A percentile compares a stretch with the other conserved stretches of the same genome.
Evolutionary conservation across 2,797 vertebrate genomes (phyloP).

Genomic region (Vespertilio murinus): DNA sequence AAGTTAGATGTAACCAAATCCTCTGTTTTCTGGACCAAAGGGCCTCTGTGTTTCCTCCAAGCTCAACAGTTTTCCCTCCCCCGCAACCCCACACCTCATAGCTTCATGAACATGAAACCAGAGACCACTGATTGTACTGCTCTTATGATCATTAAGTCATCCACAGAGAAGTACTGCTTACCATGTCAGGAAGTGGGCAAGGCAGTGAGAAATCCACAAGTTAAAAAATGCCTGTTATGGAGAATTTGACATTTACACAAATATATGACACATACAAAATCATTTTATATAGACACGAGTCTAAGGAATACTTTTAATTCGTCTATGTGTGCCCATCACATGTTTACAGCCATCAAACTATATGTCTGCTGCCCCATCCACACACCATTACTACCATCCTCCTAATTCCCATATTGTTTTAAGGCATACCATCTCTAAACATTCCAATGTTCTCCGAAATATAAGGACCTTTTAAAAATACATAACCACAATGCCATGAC

Average conservation of each 20-base stretch:
- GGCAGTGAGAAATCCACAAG: not conserved
- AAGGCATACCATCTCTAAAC: not conserved
- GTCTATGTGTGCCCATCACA: not conserved
- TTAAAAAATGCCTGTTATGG: not conserved
- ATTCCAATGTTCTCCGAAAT: not conserved
- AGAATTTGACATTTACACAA: not conserved
- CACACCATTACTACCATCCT: not conserved
- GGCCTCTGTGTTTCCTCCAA: not conserved
- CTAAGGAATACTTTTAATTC: not conserved
- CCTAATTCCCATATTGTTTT: not conserved
- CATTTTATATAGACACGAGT: not conserved
- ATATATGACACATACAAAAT: not conserved
- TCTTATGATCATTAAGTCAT: not conserved
- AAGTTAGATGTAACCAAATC: not conserved
- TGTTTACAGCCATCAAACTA: not conserved
- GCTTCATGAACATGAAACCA: not conserved
- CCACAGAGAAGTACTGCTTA: not conserved
- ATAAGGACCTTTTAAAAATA: not conserved
- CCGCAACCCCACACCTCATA: rapidly evolving
- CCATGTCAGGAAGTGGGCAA: not conserved
- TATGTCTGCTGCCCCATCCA: not conserved
- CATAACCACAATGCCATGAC: not conserved
- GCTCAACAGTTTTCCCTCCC: not conserved
- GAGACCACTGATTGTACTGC: not conserved
- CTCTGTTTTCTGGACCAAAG: not conserved